Evolutionary conservation across 2,888 invertebrate species (phyloP).

Genomic region (Spicauda simplicius): DNA sequence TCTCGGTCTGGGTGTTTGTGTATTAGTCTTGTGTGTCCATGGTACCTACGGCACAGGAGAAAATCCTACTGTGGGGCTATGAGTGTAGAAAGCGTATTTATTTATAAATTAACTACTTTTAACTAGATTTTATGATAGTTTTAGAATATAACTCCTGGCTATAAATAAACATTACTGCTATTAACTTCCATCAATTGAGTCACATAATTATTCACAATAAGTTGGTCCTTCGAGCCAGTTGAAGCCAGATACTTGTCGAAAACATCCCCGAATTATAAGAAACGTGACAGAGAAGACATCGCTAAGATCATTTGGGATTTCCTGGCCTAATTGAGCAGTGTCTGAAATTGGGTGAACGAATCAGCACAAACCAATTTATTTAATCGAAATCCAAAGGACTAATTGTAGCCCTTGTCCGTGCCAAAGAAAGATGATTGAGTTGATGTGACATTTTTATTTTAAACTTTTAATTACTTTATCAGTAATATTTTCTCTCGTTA

Average conservation of each 20-base stretch:
- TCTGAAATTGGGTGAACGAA: slow-evolving; percentile 9
- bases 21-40: no score
- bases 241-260: neutral
- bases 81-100: no score
- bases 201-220: neutral
- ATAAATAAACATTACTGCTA: no score
- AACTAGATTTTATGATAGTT: no score
- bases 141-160: no score
- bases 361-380: slow-evolving; percentile 18
- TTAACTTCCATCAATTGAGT: no score
- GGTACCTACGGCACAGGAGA: no score
- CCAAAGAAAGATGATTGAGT: neutral
- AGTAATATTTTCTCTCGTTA: no score
- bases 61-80: no score
- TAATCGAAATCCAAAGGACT: slow-evolving; percentile 22
- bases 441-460: neutral
- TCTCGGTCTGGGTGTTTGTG: no score
- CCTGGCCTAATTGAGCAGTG: neutral
- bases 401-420: slow-evolving; percentile 10
- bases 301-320: neutral
- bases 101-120: no score
- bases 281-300: neutral
- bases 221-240: neutral
- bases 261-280: neutral
- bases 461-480: no score